Conservation (phyloP, 2,797 vertebrate species). For the Microcaecilia unicolor region DNA sequence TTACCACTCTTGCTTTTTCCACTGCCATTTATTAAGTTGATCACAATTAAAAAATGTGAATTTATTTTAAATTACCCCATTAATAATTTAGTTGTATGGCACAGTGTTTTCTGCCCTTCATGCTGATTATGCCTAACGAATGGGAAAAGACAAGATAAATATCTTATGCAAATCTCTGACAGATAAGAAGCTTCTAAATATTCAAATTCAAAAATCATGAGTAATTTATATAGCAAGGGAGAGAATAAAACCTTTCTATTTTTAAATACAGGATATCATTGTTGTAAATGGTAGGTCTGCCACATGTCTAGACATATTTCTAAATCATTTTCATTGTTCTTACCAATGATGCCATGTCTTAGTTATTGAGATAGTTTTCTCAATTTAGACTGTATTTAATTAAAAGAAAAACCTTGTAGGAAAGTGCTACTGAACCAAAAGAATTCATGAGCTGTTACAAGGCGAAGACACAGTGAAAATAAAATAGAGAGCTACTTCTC, state of each 20-base stretch:
- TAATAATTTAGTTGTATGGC: constrained; percentile 36
- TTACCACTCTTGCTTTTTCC: constrained; percentile 22
- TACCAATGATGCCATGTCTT: too few species aligned
- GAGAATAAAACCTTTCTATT: background rate
- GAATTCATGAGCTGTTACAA: too few species aligned
- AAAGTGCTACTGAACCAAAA: too few species aligned
- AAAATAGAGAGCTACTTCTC: too few species aligned
- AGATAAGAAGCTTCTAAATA: background rate
- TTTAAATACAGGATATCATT: background rate
- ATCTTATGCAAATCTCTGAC: constrained; percentile 27
- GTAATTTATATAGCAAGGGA: background rate
- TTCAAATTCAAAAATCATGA: constrained; percentile 1
- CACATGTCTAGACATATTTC: background rate
- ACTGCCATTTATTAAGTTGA: constrained; percentile 28
- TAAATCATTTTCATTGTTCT: background rate
- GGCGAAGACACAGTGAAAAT: too few species aligned
- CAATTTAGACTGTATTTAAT: too few species aligned
- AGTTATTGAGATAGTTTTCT: too few species aligned
- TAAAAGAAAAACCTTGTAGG: too few species aligned
- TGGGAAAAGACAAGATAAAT: constrained; percentile 27
- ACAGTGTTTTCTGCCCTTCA: constrained; percentile 20
- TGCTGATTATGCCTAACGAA: constrained; percentile 29
- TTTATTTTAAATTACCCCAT: constrained; percentile 34
- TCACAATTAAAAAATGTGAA: constrained; percentile 36
- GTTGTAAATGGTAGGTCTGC: background rate